Percentiles rank a stretch among this genome's conserved stretches.
These are phyloP conservation scores for Heliconius nattereri DNA, from an alignment of 1,140 invertebrate species.

Conservation along the genomic window DNA sequence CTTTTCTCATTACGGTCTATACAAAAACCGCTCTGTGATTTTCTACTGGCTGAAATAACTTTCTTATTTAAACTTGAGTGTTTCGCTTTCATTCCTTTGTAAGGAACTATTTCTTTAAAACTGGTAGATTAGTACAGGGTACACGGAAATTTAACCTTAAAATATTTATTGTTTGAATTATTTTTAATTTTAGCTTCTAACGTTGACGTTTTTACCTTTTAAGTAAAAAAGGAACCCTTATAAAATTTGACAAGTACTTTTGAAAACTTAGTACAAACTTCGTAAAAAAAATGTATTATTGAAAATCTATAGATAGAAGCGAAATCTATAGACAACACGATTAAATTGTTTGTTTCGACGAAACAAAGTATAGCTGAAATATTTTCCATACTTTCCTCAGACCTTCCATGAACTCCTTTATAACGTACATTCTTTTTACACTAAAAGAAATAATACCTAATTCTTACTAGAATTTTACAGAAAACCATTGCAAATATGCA, in stretches of 20 bases:
- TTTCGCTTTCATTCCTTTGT: not conserved
- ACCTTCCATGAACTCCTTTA: not conserved
- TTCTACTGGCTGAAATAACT: not conserved
- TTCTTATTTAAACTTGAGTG: conserved; percentile 9
- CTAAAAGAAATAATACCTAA: not conserved
- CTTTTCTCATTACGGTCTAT: not conserved
- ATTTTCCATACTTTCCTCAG: not conserved
- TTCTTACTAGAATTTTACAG: too few relatives aligned
- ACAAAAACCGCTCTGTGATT: conserved; percentile 5
- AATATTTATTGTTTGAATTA: not conserved
- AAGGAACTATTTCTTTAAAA: not conserved
- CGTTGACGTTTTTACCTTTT: too few relatives aligned
- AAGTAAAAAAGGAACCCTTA: too few relatives aligned
- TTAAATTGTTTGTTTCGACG: not conserved
- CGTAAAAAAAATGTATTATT: not conserved
- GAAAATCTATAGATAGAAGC: not conserved
- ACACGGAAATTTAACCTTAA: not conserved
- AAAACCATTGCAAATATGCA: not conserved
- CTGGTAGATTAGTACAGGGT: not conserved
- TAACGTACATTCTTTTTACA: not conserved
- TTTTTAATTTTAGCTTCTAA: too few relatives aligned
- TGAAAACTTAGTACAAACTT: too few relatives aligned
- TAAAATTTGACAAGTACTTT: too few relatives aligned
- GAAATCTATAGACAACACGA: too few relatives aligned
- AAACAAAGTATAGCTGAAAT: not conserved